Evolutionary conservation across 2,113 vertebrate species (phyloP).

Genomic region (Gnathonemus echidnorhynchus): DNA sequence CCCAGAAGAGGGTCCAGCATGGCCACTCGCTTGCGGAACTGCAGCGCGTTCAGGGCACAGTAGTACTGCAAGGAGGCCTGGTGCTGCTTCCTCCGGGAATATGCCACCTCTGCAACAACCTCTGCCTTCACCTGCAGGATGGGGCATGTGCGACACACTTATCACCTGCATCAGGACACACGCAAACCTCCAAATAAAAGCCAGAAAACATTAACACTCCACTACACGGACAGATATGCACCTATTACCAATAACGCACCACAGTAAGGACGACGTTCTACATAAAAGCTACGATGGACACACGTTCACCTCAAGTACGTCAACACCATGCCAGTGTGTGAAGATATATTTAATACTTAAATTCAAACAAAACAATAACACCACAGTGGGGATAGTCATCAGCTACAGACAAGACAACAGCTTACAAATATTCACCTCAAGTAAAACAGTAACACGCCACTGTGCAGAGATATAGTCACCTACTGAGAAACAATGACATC

Average conservation of each 20-base stretch:
- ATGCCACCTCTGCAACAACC: constrained; percentile 81
- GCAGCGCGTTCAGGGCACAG: constrained; percentile 88
- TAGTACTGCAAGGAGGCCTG: constrained; percentile 92
- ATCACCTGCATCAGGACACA: neutral
- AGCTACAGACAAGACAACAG: neutral
- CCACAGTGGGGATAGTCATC: neutral
- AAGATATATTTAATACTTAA: neutral
- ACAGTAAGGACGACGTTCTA: neutral
- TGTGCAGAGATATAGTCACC: neutral
- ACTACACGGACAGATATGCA: neutral
- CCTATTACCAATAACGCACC: neutral
- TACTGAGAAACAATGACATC: neutral
- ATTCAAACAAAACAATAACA: neutral
- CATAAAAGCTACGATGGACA: neutral
- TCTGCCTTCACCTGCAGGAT: constrained; percentile 74
- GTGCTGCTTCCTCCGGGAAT: constrained; percentile 85
- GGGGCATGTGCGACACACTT: constrained; percentile 10
- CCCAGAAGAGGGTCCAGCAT: constrained; percentile 94
- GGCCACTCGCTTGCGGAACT: constrained; percentile 85
- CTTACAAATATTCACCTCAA: neutral
- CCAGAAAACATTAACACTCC: neutral
- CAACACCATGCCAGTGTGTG: neutral
- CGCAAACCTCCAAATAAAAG: neutral
- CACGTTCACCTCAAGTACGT: neutral
- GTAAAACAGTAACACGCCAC: neutral